These are phyloP conservation scores for Callocephalon fimbriatum DNA, from an alignment of 2,113 vertebrate genomes.

Conservation along the genomic window DNA sequence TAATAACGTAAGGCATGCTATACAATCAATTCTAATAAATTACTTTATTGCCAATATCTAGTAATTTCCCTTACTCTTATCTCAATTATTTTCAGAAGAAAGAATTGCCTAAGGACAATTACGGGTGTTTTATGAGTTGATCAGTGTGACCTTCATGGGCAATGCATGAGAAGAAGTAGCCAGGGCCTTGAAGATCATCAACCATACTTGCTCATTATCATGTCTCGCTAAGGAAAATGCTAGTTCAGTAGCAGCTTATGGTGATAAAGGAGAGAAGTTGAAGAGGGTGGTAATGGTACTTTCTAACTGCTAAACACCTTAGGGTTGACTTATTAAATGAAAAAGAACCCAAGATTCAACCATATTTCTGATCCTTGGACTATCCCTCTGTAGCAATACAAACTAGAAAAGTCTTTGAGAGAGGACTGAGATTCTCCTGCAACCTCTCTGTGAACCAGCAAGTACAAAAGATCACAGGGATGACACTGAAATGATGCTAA, in stretches of 20 bases:
- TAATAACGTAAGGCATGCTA: slow-evolving; percentile 46
- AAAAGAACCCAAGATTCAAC: neutral
- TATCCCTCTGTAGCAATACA: neutral
- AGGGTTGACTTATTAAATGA: neutral
- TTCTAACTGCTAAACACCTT: neutral
- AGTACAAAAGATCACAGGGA: neutral
- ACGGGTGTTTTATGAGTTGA: neutral
- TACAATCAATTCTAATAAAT: slow-evolving; percentile 64
- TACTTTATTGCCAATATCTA: slow-evolving; percentile 65
- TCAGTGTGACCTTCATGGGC: neutral
- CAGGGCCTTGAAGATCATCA: neutral
- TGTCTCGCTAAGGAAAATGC: neutral
- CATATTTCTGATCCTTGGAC: neutral
- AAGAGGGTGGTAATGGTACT: neutral
- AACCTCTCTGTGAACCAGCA: neutral
- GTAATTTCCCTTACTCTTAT: slow-evolving; percentile 64
- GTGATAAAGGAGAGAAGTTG: neutral
- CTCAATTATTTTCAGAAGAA: slow-evolving; percentile 45
- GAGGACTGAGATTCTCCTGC: neutral
- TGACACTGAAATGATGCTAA: neutral
- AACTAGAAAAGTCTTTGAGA: neutral
- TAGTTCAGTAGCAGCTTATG: neutral
- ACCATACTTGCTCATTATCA: fast-evolving
- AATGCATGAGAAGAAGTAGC: neutral
- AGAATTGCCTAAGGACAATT: neutral